Percentiles rank a stretch among this genome's conserved stretches.
Evolutionary conservation across 53 echinoderm and acorn worm genomes (phyloP).

Genomic region (Henricia sp.): DNA sequence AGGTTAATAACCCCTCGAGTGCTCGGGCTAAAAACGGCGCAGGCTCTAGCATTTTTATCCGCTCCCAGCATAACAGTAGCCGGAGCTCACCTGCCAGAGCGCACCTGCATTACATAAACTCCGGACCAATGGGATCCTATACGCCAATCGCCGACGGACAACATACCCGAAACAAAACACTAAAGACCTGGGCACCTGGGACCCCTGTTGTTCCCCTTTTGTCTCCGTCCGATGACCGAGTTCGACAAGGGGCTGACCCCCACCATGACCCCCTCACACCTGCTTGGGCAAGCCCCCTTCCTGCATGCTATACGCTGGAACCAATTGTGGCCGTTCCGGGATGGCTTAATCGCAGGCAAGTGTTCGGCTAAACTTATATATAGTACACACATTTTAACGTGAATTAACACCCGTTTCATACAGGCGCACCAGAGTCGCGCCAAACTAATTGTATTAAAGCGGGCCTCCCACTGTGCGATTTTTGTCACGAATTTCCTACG

Average conservation of each 20-base stretch:
- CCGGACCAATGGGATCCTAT: not conserved
- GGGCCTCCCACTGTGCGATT: too few relatives aligned
- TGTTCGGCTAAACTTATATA: not conserved
- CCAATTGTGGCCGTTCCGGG: conserved; percentile 22
- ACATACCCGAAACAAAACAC: conserved; percentile 17
- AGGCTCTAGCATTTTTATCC: too few relatives aligned
- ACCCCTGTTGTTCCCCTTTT: conserved; percentile 11
- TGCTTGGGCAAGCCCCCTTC: conserved; percentile 25
- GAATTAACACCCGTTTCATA: too few relatives aligned
- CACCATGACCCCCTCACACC: conserved; percentile 42
- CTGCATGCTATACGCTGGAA: not conserved
- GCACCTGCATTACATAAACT: conserved; percentile 15
- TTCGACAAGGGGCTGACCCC: conserved; percentile 25
- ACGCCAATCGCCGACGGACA: not conserved
- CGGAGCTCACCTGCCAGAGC: not conserved
- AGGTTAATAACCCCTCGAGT: too few relatives aligned
- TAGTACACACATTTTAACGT: too few relatives aligned
- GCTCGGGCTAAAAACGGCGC: too few relatives aligned
- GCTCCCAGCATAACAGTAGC: not conserved
- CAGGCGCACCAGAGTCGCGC: too few relatives aligned
- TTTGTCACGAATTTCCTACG: too few relatives aligned
- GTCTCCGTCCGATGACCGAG: conserved; percentile 43
- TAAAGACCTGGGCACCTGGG: conserved; percentile 15
- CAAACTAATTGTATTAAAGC: too few relatives aligned
- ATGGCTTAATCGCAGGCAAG: not conserved